Percentiles rank a stretch among this genome's conserved stretches.
phyloP scores from a whole-genome alignment of 2,113 vertebrate species.

The Chaetodon auriga region DNA sequence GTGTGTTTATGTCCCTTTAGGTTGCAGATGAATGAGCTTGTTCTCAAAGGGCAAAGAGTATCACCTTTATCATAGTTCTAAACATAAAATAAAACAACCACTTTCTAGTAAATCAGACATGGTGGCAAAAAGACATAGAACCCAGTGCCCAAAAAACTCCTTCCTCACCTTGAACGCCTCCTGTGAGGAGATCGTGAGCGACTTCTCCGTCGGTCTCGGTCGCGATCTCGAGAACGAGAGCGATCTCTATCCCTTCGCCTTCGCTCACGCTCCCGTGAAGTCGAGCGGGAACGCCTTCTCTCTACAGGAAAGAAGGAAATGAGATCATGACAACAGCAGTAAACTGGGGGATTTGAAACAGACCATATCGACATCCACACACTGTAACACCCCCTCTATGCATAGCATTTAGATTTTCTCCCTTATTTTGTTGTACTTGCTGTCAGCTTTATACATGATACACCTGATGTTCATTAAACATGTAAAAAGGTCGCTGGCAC shows the following conservation, averaged over 20 bases:
- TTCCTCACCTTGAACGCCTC: constrained; percentile 90
- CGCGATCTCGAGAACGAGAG: constrained; percentile 91
- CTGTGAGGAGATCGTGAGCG: constrained; percentile 94
- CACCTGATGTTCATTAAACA: background rate
- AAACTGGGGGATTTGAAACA: background rate
- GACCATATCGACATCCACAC: background rate
- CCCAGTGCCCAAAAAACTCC: background rate
- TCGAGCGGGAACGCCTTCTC: constrained; percentile 92
- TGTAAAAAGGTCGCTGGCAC: background rate
- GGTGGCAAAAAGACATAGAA: background rate
- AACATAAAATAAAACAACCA: no score
- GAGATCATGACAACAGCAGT: background rate
- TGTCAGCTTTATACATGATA: background rate
- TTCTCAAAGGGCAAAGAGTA: background rate
- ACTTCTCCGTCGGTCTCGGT: constrained; percentile 90
- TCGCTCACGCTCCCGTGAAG: constrained; percentile 92
- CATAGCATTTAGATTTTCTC: background rate
- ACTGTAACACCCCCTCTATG: background rate
- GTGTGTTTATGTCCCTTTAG: no score
- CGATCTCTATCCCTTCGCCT: constrained; percentile 90
- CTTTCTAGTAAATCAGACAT: background rate
- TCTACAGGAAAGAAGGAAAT: constrained; percentile 77
- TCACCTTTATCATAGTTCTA: no score
- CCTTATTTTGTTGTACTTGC: background rate
- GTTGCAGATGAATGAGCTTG: background rate